A percentile compares a stretch with the other conserved stretches of the same genome.
phyloP scores from a whole-genome alignment of 1,140 invertebrate species.

The Trachymyrmex cornetzi region DNA sequence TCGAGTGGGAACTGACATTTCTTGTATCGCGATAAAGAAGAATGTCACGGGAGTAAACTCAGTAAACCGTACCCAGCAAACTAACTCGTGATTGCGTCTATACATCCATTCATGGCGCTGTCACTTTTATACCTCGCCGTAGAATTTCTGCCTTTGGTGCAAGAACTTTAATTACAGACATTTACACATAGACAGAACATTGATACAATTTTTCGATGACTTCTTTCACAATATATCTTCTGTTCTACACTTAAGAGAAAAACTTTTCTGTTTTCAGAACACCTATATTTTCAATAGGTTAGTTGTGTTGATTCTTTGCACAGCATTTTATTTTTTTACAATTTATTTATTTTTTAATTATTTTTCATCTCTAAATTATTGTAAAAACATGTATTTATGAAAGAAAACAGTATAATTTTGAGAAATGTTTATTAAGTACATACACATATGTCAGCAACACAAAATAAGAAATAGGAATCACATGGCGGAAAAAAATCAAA shows the following conservation, averaged over 20 bases:
- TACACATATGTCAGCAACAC: not conserved
- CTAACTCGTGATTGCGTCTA: slow-evolving; percentile 5
- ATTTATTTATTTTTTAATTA: slow-evolving; percentile 12
- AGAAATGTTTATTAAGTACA: not conserved
- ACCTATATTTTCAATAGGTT: not conserved
- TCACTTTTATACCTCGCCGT: slow-evolving; percentile 1
- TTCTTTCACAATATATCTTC: not conserved
- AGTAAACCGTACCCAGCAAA: not conserved
- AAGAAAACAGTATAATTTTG: slow-evolving; percentile 3
- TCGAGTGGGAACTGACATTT: slow-evolving; percentile 48
- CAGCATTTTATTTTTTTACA: not conserved
- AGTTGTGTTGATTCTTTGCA: not conserved
- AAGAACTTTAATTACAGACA: not conserved
- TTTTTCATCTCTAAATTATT: not conserved
- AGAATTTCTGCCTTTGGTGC: not conserved
- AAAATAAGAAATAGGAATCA: slow-evolving; percentile 6
- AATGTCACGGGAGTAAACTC: slow-evolving; percentile 33
- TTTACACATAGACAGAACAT: not conserved
- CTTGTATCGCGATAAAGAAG: slow-evolving; percentile 42
- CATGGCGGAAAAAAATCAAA: not conserved
- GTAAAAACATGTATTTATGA: slow-evolving; percentile 10
- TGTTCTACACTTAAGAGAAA: not conserved
- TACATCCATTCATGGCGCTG: slow-evolving; percentile 1
- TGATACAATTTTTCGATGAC: not conserved
- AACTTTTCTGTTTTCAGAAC: not conserved